Evolutionary conservation across 1,140 invertebrate genomes (phyloP).

Genomic region (Bombus affinis): DNA sequence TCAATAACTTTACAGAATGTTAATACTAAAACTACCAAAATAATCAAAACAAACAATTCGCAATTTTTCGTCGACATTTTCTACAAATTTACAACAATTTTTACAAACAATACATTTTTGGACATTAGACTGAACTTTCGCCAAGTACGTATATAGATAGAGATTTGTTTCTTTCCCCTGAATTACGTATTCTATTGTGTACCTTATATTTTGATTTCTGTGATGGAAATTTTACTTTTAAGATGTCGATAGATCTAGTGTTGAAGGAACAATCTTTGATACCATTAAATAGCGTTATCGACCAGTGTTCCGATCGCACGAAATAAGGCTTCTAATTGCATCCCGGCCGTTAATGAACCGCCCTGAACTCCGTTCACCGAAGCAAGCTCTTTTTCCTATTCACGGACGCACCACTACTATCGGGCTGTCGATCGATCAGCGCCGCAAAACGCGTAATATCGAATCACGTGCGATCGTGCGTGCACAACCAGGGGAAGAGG

Average conservation of each 20-base stretch:
- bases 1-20: no score
- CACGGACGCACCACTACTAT: not conserved
- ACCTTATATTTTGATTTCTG: not conserved
- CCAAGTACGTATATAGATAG: not conserved
- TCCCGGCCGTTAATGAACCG: conserved; percentile 37
- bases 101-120: no score
- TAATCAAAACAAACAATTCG: no score
- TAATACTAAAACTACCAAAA: no score
- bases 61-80: no score
- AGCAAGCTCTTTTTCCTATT: conserved; percentile 13
- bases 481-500: not conserved
- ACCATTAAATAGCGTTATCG: not conserved
- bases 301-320: not conserved
- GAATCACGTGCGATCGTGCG: conserved; percentile 17
- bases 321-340: conserved; percentile 39
- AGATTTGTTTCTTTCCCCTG: not conserved
- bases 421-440: conserved; percentile 12
- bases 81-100: no score
- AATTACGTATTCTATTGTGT: not conserved
- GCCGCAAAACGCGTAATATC: conserved; percentile 12
- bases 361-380: conserved; percentile 5
- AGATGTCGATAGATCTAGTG: not conserved
- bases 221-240: not conserved
- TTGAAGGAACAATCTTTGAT: not conserved
- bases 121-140: no score